These are phyloP conservation scores for Delphinus delphis DNA, from an alignment of 2,113 vertebrate species.

Conservation along the genomic window DNA sequence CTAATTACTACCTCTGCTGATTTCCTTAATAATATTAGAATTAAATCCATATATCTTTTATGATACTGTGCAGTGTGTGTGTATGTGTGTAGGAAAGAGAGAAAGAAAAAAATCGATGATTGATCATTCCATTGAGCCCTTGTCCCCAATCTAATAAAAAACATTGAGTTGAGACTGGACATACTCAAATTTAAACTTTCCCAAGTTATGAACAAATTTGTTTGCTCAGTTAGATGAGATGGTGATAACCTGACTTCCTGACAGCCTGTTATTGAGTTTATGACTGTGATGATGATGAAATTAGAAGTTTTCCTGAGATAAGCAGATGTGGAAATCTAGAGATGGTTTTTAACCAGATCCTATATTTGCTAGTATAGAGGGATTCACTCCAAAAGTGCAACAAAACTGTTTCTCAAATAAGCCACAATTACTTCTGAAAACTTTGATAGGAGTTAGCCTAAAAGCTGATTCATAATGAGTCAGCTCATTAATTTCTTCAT, in stretches of 20 bases:
- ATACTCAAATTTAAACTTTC: neutral
- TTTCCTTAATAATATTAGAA: slow-evolving; percentile 2
- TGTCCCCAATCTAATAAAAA: neutral
- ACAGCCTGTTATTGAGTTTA: neutral
- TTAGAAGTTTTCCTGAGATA: neutral
- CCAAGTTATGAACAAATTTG: neutral
- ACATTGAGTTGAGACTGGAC: neutral
- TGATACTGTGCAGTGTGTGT: neutral
- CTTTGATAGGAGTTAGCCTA: neutral
- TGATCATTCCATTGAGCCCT: neutral
- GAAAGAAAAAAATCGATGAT: neutral
- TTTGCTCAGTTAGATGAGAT: neutral
- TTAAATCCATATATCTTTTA: neutral
- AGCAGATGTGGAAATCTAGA: neutral
- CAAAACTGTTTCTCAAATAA: neutral
- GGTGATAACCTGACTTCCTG: neutral
- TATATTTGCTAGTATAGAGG: neutral
- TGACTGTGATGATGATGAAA: neutral
- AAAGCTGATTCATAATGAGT: neutral
- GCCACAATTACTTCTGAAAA: neutral
- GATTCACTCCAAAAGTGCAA: neutral
- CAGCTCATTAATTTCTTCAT: neutral
- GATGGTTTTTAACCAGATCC: neutral
- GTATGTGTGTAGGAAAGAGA: neutral
- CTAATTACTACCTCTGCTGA: neutral